Evolutionary conservation across 2,888 invertebrate species (phyloP), one percentile per base, ranked within the genome.

Genomic region (Volucella inanis): DNA sequence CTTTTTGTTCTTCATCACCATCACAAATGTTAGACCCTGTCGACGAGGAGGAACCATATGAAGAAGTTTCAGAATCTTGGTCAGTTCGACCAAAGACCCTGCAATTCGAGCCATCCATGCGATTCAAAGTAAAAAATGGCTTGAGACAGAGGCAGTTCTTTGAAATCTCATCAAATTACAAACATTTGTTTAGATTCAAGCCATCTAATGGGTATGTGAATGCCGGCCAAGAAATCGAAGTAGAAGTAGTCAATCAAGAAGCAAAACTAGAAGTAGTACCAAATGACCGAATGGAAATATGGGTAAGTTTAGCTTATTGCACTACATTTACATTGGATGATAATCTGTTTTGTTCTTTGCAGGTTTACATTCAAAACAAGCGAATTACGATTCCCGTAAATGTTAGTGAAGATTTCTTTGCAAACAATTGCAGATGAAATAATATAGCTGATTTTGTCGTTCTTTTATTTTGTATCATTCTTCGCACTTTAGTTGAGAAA

Each of bases 381-480:
- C 89, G 89, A n/a, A 89, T 91, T n/a, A 88, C 87, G 38, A 89
- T 92, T 79, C 91, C 92, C 68, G 89, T 92, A 74, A 89, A 79
- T 65, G 88, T 90, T 79, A 45, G 65, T 43, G 74, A 80, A 31
- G 67, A 49, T 9, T 84, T 80, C 47, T 80, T 43, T 38, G 75
- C 84, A n/a, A 71, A 80, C 75, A 79, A 86, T 57, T 54, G 75
- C 12, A 75, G 75, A 84, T 84, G 31, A 61, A 57, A 38, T 62
- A 11, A 6, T 8, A 14, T 6, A 8, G n/a, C 15, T 6, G 10
- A 41, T 41, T 41, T 14, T 43, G n/a, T 1, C 6, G 50, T n/a
- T 39, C 8, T 61, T 55, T 43, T 43, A 39, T 47, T 74, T 68
- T 61, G 38, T 68, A 45, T 52, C 12, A 22, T 43, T 50, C 50